These are phyloP conservation scores for Nixonia krombeini DNA, from an alignment of 1,140 invertebrate genomes.

Conservation along the genomic window DNA sequence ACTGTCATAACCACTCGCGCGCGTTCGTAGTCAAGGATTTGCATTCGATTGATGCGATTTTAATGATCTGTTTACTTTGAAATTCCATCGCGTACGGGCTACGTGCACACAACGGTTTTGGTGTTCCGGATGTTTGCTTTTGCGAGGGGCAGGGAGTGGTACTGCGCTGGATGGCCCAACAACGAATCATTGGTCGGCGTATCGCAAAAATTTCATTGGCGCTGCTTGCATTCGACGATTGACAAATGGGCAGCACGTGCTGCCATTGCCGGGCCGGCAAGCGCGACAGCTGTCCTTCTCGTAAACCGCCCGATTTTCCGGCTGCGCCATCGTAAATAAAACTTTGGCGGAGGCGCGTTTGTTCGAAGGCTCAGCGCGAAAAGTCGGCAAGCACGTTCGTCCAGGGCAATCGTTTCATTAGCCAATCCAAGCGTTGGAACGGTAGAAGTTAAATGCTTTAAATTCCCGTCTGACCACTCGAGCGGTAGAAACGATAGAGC, in stretches of 20 bases:
- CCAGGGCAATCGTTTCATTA: constrained; percentile 14
- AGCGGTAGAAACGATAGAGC: constrained; percentile 43
- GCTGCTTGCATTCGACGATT: too few relatives aligned
- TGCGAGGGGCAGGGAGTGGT: too few relatives aligned
- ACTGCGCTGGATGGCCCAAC: too few relatives aligned
- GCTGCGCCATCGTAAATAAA: constrained; percentile 53
- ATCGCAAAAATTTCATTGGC: constrained; percentile 32
- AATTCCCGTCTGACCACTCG: constrained; percentile 51
- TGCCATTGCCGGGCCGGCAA: constrained; percentile 23
- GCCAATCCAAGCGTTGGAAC: too few relatives aligned
- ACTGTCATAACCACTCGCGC: background rate
- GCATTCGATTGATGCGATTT: constrained; percentile 53
- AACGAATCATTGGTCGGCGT: too few relatives aligned
- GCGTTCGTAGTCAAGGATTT: constrained; percentile 31
- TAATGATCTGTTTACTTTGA: constrained; percentile 51
- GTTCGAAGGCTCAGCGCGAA: constrained; percentile 28
- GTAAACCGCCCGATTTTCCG: constrained; percentile 54
- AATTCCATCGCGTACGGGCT: constrained; percentile 12
- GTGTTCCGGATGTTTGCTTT: too few relatives aligned
- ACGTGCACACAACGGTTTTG: background rate
- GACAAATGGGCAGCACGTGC: constrained; percentile 40
- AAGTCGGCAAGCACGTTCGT: constrained; percentile 10
- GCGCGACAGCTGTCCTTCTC: constrained; percentile 47
- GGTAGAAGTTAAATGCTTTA: constrained; percentile 39
- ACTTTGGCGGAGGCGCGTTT: constrained; percentile 47